Conservation (phyloP, 2,113 vertebrate genomes). For the Bujurquina vittata region DNA sequence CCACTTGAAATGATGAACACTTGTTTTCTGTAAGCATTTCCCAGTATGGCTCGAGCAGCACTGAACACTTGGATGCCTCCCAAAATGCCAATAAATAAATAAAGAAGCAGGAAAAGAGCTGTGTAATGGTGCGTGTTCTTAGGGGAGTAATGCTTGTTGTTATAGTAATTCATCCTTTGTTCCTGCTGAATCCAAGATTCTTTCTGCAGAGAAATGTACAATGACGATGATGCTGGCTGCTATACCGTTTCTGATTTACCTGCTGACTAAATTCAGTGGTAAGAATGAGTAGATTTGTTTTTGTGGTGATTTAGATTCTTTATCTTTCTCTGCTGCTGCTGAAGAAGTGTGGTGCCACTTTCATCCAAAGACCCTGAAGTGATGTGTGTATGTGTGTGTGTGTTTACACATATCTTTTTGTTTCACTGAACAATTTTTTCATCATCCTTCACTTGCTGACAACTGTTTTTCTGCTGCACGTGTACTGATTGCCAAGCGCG, state of each 20-base stretch:
- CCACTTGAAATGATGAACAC: background rate
- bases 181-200: background rate
- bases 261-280: background rate
- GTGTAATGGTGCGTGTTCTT: background rate
- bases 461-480: background rate
- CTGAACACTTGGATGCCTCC: background rate
- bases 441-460: conserved; percentile 24
- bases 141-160: background rate
- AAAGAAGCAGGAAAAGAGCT: background rate
- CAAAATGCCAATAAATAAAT: background rate
- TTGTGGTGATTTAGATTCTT: background rate
- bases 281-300: background rate
- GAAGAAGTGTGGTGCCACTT: background rate
- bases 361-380: background rate
- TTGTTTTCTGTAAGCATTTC: background rate
- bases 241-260: background rate
- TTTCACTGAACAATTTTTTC: conserved; percentile 14
- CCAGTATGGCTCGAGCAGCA: background rate
- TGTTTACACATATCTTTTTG: background rate
- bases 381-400: too few species aligned
- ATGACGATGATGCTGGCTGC: background rate
- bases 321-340: background rate
- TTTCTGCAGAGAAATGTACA: background rate
- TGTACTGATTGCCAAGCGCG: conserved; percentile 10
- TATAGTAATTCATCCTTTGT: background rate